Evolutionary conservation across 1,140 invertebrate genomes (phyloP).

Genomic region (Formica exsecta): DNA sequence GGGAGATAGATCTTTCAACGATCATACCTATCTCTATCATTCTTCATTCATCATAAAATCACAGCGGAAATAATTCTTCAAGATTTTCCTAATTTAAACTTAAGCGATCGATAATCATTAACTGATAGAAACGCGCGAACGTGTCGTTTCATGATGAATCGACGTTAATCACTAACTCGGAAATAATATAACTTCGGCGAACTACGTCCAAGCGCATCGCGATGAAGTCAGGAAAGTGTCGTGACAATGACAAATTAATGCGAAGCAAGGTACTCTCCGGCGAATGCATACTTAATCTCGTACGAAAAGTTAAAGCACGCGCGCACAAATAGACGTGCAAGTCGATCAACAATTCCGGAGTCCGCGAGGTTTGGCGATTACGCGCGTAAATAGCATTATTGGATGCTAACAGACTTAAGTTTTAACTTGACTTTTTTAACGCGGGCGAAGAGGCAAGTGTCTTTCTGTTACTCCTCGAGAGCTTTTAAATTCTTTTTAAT

Average conservation of each 20-base stretch:
- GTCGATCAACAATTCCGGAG: slow-evolving; percentile 17
- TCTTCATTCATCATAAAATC: slow-evolving; percentile 17
- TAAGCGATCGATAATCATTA: slow-evolving; percentile 28
- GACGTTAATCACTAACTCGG: slow-evolving; percentile 32
- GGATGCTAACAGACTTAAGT: slow-evolving; percentile 45
- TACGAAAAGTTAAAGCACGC: slow-evolving; percentile 15
- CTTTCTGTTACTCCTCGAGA: slow-evolving; percentile 18
- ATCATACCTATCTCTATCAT: slow-evolving; percentile 2
- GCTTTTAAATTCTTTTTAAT: slow-evolving; percentile 35
- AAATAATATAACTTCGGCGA: slow-evolving; percentile 35
- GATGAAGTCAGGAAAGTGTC: background rate
- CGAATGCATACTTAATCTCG: slow-evolving; percentile 40
- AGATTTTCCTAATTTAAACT: slow-evolving; percentile 11
- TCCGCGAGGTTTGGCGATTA: slow-evolving; percentile 30
- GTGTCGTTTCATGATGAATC: slow-evolving; percentile 35
- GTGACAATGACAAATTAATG: slow-evolving; percentile 66
- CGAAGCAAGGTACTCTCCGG: background rate
- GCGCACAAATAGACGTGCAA: slow-evolving; percentile 25
- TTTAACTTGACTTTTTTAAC: slow-evolving; percentile 45
- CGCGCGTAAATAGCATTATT: slow-evolving; percentile 46
- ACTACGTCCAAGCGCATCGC: slow-evolving; percentile 17
- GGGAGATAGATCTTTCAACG: background rate
- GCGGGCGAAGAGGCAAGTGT: background rate
- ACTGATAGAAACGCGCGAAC: slow-evolving; percentile 8
- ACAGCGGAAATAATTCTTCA: background rate